Conservation (phyloP, 2,113 vertebrate species). For the Gnathonemus longibarbis region DNA sequence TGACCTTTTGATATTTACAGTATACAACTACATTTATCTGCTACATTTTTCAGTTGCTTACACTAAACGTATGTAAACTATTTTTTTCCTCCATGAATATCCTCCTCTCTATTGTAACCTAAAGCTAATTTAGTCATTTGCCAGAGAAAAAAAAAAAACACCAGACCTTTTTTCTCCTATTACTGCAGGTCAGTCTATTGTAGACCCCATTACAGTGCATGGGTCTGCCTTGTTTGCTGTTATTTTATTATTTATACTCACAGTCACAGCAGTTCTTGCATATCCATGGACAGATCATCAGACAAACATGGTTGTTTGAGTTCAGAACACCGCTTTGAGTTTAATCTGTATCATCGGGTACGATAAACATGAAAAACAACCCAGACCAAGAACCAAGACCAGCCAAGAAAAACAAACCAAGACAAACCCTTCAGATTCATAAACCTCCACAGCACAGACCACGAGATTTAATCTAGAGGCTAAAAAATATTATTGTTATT, state of each 20-base stretch:
- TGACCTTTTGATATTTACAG: neutral
- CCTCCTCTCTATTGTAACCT: neutral
- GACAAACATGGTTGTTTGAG: neutral
- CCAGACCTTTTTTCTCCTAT: neutral
- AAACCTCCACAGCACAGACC: neutral
- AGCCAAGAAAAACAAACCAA: neutral
- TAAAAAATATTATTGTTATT: neutral
- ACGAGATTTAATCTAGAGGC: neutral
- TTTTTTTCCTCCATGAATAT: neutral
- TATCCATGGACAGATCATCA: neutral
- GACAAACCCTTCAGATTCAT: neutral
- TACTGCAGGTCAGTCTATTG: neutral
- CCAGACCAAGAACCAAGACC: neutral
- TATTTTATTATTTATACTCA: neutral
- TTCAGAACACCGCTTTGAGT: neutral
- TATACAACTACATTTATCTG: neutral
- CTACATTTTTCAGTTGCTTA: neutral
- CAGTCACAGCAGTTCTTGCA: neutral
- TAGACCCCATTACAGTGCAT: neutral
- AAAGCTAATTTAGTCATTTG: neutral
- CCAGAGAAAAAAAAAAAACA: neutral
- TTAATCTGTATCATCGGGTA: neutral
- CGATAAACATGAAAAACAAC: neutral
- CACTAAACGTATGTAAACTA: neutral
- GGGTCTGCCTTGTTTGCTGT: neutral